phyloP scores from a whole-genome alignment of 2,888 invertebrate species.

The Druceiella hillmani region DNA sequence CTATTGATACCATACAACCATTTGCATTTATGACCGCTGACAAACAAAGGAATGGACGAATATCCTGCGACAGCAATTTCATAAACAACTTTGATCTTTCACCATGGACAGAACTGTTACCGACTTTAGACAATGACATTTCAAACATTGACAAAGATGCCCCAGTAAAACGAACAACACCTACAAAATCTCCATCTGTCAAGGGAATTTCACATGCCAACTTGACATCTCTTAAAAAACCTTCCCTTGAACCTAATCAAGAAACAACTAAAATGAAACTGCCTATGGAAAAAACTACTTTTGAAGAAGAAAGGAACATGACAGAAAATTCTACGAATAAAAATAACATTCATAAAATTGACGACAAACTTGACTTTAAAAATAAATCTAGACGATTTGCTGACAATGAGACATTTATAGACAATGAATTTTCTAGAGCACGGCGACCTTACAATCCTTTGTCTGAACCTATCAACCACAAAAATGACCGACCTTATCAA shows the following conservation, averaged over 20 bases:
- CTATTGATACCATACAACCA: constrained; percentile 63
- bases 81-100: constrained; percentile 55
- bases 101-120: constrained; percentile 54
- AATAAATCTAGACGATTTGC: constrained; percentile 42
- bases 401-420: constrained; percentile 27
- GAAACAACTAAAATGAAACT: constrained; percentile 9
- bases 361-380: constrained; percentile 57
- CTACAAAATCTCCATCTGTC: constrained; percentile 26
- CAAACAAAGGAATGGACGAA: constrained; percentile 52
- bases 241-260: constrained; percentile 14
- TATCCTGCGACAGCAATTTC: constrained; percentile 51
- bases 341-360: constrained; percentile 35
- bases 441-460: too few species aligned
- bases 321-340: constrained; percentile 18
- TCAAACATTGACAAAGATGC: constrained; percentile 19
- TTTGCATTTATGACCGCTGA: constrained; percentile 63
- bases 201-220: constrained; percentile 20
- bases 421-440: too few species aligned
- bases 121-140: constrained; percentile 25
- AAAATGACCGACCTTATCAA: neutral
- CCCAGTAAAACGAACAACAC: constrained; percentile 25
- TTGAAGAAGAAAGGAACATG: neutral
- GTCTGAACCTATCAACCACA: too few species aligned
- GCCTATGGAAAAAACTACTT: constrained; percentile 11
- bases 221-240: constrained; percentile 27